These are phyloP conservation scores for Luffia ferchaultella DNA, from an alignment of 2,888 invertebrate species.

Conservation along the genomic window DNA sequence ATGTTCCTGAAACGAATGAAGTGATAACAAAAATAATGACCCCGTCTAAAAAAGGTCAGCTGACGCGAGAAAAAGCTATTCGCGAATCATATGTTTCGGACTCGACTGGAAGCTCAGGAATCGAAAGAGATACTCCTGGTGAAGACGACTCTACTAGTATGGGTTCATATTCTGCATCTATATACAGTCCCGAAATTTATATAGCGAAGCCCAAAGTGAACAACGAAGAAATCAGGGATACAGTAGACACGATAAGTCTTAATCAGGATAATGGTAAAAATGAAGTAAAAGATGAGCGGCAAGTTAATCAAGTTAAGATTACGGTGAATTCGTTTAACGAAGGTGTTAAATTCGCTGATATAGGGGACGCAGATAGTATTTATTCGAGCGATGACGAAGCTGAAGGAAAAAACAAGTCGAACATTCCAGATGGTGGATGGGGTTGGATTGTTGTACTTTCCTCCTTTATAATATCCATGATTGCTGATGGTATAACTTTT, in stretches of 20 bases:
- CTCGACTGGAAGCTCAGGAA: slow-evolving; percentile 50
- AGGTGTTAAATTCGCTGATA: slow-evolving; percentile 25
- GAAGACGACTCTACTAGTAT: slow-evolving; percentile 34
- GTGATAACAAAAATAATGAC: slow-evolving; percentile 34
- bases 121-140: slow-evolving; percentile 43
- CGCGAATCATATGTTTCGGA: slow-evolving; percentile 49
- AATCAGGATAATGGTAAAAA: slow-evolving; percentile 16
- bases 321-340: slow-evolving; percentile 18
- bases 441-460: slow-evolving; percentile 91
- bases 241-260: slow-evolving; percentile 14
- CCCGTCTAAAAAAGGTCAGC: slow-evolving; percentile 25
- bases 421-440: slow-evolving; percentile 85
- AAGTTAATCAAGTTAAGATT: slow-evolving; percentile 5
- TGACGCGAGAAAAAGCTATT: slow-evolving; percentile 27
- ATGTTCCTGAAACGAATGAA: slow-evolving; percentile 25
- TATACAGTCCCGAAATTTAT: slow-evolving; percentile 32
- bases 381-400: slow-evolving; percentile 24
- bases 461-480: slow-evolving; percentile 85
- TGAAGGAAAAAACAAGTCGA: slow-evolving; percentile 36
- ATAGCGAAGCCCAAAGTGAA: slow-evolving; percentile 20
- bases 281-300: too few relatives aligned
- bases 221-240: slow-evolving; percentile 27
- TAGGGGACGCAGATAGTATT: slow-evolving; percentile 26
- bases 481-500: slow-evolving; percentile 93
- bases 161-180: slow-evolving; percentile 27